These are phyloP conservation scores for Eudyptes chrysolophus DNA, from an alignment of 2,113 vertebrate species.

Conservation along the genomic window DNA sequence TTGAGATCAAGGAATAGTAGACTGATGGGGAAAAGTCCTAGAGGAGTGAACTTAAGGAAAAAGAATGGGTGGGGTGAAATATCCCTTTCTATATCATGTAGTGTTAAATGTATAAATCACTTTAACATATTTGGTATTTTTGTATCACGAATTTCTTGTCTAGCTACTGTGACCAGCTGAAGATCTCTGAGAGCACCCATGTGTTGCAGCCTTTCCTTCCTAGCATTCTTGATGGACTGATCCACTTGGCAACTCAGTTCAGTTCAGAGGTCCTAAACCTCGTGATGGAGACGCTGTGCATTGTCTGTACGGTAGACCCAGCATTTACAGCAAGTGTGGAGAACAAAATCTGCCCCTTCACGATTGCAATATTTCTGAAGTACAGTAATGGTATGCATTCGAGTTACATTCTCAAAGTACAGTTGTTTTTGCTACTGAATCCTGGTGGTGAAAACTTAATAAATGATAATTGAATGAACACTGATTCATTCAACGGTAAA, in stretches of 20 bases:
- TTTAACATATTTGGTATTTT: background rate
- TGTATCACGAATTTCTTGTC: background rate
- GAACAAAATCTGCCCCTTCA: conserved; percentile 97
- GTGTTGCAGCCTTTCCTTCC: conserved; percentile 96
- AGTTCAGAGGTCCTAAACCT: conserved; percentile 96
- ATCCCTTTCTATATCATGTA: background rate
- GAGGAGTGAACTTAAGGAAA: background rate
- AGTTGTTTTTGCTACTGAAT: background rate
- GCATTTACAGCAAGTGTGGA: conserved; percentile 91
- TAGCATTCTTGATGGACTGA: conserved; percentile 91
- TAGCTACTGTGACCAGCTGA: conserved; percentile 98
- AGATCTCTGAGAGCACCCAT: conserved; percentile 92
- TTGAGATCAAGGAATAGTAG: background rate
- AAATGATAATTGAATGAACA: background rate
- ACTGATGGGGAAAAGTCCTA: background rate
- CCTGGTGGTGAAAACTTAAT: background rate
- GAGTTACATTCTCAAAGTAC: background rate
- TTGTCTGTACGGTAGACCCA: conserved; percentile 93
- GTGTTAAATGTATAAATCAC: background rate
- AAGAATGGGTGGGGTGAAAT: background rate
- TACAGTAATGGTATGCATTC: conserved; percentile 90
- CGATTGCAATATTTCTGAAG: conserved; percentile 96
- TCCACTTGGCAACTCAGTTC: conserved; percentile 95
- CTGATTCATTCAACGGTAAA: background rate
- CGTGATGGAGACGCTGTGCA: conserved; percentile 97